Percentiles rank a stretch among this genome's conserved stretches.
Evolutionary conservation across 2,888 invertebrate species (phyloP).

Genomic region (Nyleta sp.): DNA sequence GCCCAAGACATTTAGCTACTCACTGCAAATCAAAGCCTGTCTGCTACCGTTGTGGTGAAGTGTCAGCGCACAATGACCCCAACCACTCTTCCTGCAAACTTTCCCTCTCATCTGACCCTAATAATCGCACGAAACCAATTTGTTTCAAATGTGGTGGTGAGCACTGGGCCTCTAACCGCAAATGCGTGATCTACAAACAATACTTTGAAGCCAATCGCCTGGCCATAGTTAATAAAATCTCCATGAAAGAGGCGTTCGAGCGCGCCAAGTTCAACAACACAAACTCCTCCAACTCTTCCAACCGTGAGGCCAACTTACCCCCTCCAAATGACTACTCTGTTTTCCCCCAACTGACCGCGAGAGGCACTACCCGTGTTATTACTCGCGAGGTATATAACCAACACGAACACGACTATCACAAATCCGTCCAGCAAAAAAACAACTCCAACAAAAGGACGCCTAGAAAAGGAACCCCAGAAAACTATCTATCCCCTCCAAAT

Average conservation of each 20-base stretch:
- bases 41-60: slow-evolving; percentile 7
- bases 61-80: background rate
- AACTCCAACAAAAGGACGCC: no score
- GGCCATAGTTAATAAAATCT: slow-evolving; percentile 2
- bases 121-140: background rate
- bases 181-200: background rate
- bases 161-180: slow-evolving; percentile 5
- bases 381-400: no score
- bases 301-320: no score
- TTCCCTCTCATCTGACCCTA: background rate
- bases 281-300: no score
- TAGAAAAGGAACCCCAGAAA: no score
- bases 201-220: background rate
- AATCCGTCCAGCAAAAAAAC: background rate
- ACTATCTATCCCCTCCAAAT: no score
- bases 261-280: no score
- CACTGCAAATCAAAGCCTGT: background rate
- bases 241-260: slow-evolving; percentile 1
- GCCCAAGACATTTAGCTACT: background rate
- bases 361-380: no score
- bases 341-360: no score
- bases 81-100: background rate
- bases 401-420: no score
- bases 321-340: no score
- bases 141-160: slow-evolving; percentile 1